Percentiles rank a stretch among this genome's conserved stretches.
Conservation (phyloP, 2,888 invertebrate genomes). For the Rhopalosiphum nymphaeae region DNA sequence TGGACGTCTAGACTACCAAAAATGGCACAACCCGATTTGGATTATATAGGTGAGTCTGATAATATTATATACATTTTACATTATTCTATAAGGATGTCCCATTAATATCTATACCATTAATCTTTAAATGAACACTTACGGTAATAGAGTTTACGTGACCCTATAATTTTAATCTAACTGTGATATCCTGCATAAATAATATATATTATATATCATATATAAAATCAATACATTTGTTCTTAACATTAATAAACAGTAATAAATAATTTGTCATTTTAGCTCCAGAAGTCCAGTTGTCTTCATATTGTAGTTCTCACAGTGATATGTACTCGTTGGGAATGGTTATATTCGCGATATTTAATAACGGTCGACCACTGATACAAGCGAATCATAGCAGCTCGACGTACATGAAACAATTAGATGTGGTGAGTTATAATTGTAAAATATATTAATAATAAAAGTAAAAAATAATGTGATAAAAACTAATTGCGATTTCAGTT, state of each 20-base stretch:
- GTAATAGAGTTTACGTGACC: neutral
- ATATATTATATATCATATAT: neutral
- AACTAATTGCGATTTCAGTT: neutral
- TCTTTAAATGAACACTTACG: neutral
- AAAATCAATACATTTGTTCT: neutral
- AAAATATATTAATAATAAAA: neutral
- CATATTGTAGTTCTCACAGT: conserved; percentile 86
- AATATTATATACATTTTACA: neutral
- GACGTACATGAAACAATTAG: conserved; percentile 90
- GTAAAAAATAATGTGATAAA: neutral
- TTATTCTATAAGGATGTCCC: neutral
- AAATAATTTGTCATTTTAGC: conserved; percentile 74
- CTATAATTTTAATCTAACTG: neutral
- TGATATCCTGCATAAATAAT: neutral
- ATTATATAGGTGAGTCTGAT: conserved; percentile 82
- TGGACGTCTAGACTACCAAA: conserved; percentile 94
- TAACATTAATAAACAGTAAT: neutral
- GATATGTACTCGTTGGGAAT: conserved; percentile 98
- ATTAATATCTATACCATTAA: neutral
- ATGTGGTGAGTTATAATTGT: conserved; percentile 79
- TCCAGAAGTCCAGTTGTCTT: conserved; percentile 90
- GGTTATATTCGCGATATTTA: conserved; percentile 93
- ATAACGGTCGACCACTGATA: conserved; percentile 88
- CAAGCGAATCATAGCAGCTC: conserved; percentile 92
- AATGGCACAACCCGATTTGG: conserved; percentile 94